Conservation (phyloP, 2,113 vertebrate species). For the Rissa tridactyla region DNA sequence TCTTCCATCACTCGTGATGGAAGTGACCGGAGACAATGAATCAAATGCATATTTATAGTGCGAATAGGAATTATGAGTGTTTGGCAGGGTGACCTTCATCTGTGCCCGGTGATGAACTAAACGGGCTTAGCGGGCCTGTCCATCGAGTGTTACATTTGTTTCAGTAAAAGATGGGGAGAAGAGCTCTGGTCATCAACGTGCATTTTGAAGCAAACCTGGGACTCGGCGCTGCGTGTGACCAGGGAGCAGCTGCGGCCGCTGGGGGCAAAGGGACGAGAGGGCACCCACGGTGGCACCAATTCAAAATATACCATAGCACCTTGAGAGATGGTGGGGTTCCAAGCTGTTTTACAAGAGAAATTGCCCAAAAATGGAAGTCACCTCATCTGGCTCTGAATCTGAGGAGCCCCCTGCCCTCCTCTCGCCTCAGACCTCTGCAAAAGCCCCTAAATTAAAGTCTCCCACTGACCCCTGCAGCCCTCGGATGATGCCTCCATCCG, state of each 20-base stretch:
- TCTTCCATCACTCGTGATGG: background rate
- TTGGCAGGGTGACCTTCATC: constrained; percentile 41
- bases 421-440: background rate
- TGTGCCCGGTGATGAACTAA: background rate
- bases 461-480: background rate
- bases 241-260: background rate
- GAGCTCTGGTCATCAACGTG: fast-evolving
- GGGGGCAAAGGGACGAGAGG: background rate
- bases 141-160: background rate
- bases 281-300: fast-evolving
- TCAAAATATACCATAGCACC: background rate
- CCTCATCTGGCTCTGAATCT: background rate
- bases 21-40: constrained; percentile 1
- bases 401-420: background rate
- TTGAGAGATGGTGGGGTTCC: background rate
- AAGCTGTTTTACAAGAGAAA: background rate
- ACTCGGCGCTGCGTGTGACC: fast-evolving
- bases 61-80: background rate
- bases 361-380: background rate
- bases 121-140: background rate
- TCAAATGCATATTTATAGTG: constrained; percentile 42
- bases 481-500: background rate
- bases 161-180: background rate
- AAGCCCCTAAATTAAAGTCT: background rate
- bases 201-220: background rate